Conservation (phyloP, 2,113 vertebrate species). For the Oreochromis aureus region DNA sequence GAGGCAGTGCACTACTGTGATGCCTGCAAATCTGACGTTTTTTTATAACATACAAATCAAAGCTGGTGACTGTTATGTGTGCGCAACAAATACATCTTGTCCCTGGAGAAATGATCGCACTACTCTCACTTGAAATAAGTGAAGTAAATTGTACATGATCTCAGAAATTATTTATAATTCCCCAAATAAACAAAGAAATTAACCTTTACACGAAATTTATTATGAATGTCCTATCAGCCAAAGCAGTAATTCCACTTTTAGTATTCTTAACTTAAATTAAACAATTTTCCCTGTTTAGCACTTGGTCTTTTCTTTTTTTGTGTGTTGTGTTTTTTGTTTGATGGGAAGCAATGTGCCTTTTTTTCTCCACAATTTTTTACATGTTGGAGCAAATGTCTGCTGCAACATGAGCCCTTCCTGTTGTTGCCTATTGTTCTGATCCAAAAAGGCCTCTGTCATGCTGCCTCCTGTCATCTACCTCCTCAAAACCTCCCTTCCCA, state of each 20-base stretch:
- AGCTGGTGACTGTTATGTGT: background rate
- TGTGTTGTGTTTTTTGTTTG: background rate
- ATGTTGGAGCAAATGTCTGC: conserved; percentile 1
- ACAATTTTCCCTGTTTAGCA: background rate
- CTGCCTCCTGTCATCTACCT: conserved; percentile 30
- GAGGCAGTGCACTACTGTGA: background rate
- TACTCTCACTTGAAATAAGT: background rate
- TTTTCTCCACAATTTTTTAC: background rate
- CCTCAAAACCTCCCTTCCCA: background rate
- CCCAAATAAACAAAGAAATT: background rate
- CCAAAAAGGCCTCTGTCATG: conserved; percentile 32
- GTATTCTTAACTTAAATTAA: background rate
- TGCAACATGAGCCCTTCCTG: conserved; percentile 24
- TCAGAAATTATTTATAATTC: background rate
- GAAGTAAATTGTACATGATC: background rate
- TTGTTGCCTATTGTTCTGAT: conserved; percentile 53
- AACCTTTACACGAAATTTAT: background rate
- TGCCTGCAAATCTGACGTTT: background rate
- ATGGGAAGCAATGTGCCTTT: background rate
- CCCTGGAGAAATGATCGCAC: background rate
- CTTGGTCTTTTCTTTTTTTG: background rate
- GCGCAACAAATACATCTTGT: background rate
- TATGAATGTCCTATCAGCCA: background rate
- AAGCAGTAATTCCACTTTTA: background rate
- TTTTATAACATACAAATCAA: background rate